These are phyloP conservation scores for Sarcophaga caerulescens DNA, from an alignment of 2,888 invertebrate species.

Conservation along the genomic window DNA sequence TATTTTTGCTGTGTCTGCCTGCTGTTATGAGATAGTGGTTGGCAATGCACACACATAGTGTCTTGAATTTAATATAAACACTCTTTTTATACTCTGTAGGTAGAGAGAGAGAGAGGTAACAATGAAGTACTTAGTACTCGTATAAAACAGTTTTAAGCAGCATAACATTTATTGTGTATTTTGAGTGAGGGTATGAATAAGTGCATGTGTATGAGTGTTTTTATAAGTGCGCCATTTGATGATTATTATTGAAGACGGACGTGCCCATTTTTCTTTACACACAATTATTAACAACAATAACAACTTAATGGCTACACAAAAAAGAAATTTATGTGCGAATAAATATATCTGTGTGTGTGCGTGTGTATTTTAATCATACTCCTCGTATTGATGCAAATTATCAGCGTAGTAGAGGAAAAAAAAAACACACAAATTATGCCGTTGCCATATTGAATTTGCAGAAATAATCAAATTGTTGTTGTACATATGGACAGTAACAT, in stretches of 20 bases:
- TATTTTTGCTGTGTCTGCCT: neutral
- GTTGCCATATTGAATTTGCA: neutral
- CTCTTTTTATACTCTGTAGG: too few relatives aligned
- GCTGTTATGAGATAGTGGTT: too few relatives aligned
- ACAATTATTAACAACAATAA: constrained; percentile 6
- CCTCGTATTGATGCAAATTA: neutral
- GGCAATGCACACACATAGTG: neutral
- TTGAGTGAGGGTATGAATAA: neutral
- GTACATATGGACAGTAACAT: too few relatives aligned
- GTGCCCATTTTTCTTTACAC: constrained; percentile 48
- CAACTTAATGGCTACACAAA: constrained; percentile 4
- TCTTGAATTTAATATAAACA: neutral
- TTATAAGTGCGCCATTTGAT: neutral
- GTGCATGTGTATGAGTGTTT: neutral
- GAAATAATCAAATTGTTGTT: neutral
- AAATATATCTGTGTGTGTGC: neutral
- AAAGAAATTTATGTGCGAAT: neutral
- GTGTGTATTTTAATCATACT: neutral
- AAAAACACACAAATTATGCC: too few relatives aligned
- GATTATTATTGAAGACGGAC: constrained; percentile 23
- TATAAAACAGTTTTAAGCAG: too few relatives aligned
- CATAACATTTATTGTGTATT: too few relatives aligned
- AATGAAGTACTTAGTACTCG: neutral
- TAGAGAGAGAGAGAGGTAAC: neutral
- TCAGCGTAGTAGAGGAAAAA: neutral